These are phyloP conservation scores for human DNA, from an alignment of 2,113 vertebrate genomes.

Conservation along the genomic window DNA sequence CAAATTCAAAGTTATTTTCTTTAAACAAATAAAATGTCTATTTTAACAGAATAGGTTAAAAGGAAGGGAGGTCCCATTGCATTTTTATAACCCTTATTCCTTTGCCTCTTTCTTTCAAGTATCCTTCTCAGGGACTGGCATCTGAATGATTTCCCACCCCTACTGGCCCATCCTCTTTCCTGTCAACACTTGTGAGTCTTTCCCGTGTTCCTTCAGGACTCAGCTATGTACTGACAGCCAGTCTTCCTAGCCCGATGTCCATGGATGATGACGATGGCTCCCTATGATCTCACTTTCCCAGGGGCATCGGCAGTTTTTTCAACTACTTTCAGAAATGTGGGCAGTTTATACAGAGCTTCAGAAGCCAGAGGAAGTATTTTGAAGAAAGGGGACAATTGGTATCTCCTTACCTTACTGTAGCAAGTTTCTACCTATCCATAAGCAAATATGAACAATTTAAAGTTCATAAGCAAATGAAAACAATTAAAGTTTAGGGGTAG, in stretches of 20 bases:
- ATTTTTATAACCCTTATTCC: neutral
- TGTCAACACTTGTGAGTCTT: rapidly evolving
- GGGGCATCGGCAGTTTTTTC: neutral
- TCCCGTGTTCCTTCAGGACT: neutral
- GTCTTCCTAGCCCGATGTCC: neutral
- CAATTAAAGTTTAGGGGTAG: neutral
- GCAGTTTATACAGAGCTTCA: neutral
- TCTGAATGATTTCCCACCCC: neutral
- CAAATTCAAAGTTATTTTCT: neutral
- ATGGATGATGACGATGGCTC: neutral
- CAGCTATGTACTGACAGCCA: neutral
- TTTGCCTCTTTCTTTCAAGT: neutral
- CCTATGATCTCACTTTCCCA: neutral
- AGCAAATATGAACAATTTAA: neutral
- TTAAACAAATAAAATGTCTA: neutral
- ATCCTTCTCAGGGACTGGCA: neutral
- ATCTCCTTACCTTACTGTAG: neutral
- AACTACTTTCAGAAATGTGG: neutral
- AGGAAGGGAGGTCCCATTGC: neutral
- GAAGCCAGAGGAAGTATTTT: neutral
- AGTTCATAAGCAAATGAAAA: neutral
- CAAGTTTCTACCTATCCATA: neutral
- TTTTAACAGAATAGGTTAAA: neutral
- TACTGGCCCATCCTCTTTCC: neutral
- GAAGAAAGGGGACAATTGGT: neutral